Evolutionary conservation across 64 coral and sea anemone species (phyloP), one percentile per base, ranked within the genome.

Genomic region (Porites lutea): DNA sequence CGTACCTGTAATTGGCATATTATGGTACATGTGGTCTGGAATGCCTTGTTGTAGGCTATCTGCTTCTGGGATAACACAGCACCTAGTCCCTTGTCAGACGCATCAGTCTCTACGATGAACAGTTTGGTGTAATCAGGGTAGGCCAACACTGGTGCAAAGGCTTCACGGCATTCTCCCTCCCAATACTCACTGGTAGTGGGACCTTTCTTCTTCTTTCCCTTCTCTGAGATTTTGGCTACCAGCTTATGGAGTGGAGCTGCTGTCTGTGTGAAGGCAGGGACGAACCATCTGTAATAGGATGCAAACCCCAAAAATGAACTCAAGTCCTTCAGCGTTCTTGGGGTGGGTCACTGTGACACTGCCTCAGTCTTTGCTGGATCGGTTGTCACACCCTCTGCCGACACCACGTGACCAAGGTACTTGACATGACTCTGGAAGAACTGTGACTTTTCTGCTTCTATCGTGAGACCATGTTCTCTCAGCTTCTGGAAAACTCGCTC

Each of bases 11-110:
- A 37, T 37, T 37, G 27, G 27, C 27, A 1, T 37, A 37, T 37
- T 37, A 37, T 37, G 27, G 27, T 37, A 37, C 27, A 37, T 37
- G 27, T 37, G 27, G 27, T 37, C 27, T 37, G 27, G 27, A 37
- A 37, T 37, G 27, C 27, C 27, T 37, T 37, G 27, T 37, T 1
- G 27, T 37, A 37, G 27, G 27, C 27, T 37, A n/a, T n/a, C 23
- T 93, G 82, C 11, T 71, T 55, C 19, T 93, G 82, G 13, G 90
- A 93, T n/a, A 93, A 82, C 4, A 93, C 91, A 37, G 83, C 91
- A 18, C 91, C 73, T 4, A 93, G 73, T 2, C 82, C 82, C 9
- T 62, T 9, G 53, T 88, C 54, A 2, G 64, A 74, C 4, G 92
- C 78, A 75, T 93, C 86, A 0, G 86, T 88, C 52, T 93, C 77